Percentiles rank a stretch among this genome's conserved stretches.
phyloP scores from a whole-genome alignment of 2,113 vertebrate species.

The Tyto alba region DNA sequence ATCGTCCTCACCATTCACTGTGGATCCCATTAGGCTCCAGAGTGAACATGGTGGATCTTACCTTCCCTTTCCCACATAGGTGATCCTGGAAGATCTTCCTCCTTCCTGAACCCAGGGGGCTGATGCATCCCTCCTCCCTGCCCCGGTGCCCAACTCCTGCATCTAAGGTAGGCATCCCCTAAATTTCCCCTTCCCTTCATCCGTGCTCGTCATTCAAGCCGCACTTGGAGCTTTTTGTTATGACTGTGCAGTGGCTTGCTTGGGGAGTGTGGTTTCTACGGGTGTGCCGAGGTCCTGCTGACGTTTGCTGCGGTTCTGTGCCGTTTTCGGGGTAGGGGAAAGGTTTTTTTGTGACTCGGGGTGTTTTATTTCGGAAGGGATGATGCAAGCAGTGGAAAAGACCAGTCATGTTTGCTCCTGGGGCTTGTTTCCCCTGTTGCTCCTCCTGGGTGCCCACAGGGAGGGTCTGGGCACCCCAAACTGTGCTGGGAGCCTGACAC shows the following conservation, averaged over 20 bases:
- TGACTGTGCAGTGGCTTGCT: accelerated
- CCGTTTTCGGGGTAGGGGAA: accelerated
- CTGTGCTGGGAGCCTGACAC: accelerated
- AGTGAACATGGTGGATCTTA: neutral
- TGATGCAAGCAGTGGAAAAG: neutral
- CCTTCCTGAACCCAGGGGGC: neutral
- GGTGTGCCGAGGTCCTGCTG: accelerated
- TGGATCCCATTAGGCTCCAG: neutral
- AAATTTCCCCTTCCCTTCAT: accelerated
- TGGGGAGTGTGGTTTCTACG: neutral
- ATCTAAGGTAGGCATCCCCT: neutral
- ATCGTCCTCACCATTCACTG: accelerated
- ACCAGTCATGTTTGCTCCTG: neutral
- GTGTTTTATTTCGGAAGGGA: neutral
- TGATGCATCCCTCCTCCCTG: neutral
- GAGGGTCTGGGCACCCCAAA: neutral
- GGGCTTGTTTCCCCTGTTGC: neutral
- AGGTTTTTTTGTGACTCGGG: neutral
- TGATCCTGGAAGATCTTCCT: neutral
- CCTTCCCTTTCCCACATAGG: neutral
- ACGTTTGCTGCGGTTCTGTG: accelerated
- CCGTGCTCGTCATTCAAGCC: neutral
- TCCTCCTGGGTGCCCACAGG: neutral
- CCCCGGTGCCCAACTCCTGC: accelerated
- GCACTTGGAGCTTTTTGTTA: accelerated